Conservation (phyloP, 2,113 vertebrate species). For the Tamias sibiricus region DNA sequence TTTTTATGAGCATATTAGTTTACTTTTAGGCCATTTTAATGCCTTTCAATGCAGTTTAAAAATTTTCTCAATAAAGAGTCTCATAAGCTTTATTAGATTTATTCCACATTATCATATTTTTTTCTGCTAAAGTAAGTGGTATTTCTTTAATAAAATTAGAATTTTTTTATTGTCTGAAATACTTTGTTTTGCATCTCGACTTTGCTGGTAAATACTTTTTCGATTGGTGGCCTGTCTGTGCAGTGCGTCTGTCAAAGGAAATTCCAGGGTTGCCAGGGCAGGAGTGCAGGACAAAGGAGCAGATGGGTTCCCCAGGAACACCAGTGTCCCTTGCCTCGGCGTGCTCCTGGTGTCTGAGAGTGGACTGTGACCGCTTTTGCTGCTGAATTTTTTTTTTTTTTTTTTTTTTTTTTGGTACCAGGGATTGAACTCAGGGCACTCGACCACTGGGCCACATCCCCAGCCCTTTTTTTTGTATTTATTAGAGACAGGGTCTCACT, state of each 20-base stretch:
- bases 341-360: neutral
- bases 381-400: neutral
- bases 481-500: no score
- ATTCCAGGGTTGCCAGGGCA: neutral
- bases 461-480: no score
- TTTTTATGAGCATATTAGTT: rapidly evolving
- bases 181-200: neutral
- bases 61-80: neutral
- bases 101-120: neutral
- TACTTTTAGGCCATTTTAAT: neutral
- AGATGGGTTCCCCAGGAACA: neutral
- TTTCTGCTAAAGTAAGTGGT: neutral
- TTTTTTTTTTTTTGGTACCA: no score
- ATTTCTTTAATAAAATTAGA: neutral
- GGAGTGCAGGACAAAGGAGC: neutral
- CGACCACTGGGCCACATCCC: no score
- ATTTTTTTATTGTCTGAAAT: neutral
- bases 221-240: neutral
- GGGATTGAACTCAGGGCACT: no score
- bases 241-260: neutral
- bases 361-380: neutral
- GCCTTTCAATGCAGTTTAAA: neutral
- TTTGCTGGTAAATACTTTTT: neutral
- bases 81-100: neutral
- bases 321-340: neutral